A percentile compares a stretch with the other conserved stretches of the same genome.
Evolutionary conservation across 2,797 vertebrate genomes (phyloP).

Genomic region (Microctenopoma lineatum): DNA sequence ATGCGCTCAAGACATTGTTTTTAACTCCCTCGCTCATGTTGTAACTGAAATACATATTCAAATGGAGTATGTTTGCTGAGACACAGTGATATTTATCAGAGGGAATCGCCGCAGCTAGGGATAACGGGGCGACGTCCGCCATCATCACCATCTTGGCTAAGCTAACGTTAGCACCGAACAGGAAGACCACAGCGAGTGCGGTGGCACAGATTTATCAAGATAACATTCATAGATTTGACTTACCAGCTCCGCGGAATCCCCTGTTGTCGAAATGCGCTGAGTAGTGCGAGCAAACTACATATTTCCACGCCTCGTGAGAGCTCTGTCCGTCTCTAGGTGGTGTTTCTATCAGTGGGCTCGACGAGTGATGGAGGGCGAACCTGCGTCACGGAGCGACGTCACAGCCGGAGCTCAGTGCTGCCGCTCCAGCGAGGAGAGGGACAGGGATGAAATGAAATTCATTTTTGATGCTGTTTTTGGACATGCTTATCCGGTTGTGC

Average conservation of each 20-base stretch:
- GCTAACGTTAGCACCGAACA: slow-evolving; percentile 64
- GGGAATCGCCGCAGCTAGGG: slow-evolving; percentile 43
- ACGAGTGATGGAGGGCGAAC: slow-evolving; percentile 68
- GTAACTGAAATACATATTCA: background rate
- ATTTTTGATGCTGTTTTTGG: slow-evolving; percentile 13
- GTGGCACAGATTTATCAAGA: background rate
- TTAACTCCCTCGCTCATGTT: rapidly evolving
- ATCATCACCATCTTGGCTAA: slow-evolving; percentile 66
- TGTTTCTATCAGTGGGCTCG: slow-evolving; percentile 68
- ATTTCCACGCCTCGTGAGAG: slow-evolving; percentile 60
- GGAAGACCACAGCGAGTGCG: background rate
- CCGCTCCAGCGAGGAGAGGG: slow-evolving; percentile 8
- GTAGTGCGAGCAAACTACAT: slow-evolving; percentile 69
- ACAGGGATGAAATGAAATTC: background rate
- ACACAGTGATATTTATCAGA: background rate
- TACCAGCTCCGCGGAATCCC: slow-evolving; percentile 62
- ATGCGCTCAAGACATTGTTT: rapidly evolving
- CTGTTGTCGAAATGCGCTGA: slow-evolving; percentile 44
- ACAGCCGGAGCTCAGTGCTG: slow-evolving; percentile 45
- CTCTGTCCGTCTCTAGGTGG: slow-evolving; percentile 49
- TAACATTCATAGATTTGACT: slow-evolving; percentile 13
- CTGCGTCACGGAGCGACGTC: slow-evolving; percentile 75
- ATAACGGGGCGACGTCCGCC: slow-evolving; percentile 75
- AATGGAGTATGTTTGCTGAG: background rate
- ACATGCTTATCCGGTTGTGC: slow-evolving; percentile 16